These are phyloP conservation scores for Mythimna impura DNA, from an alignment of 2,888 invertebrate species.

Conservation along the genomic window DNA sequence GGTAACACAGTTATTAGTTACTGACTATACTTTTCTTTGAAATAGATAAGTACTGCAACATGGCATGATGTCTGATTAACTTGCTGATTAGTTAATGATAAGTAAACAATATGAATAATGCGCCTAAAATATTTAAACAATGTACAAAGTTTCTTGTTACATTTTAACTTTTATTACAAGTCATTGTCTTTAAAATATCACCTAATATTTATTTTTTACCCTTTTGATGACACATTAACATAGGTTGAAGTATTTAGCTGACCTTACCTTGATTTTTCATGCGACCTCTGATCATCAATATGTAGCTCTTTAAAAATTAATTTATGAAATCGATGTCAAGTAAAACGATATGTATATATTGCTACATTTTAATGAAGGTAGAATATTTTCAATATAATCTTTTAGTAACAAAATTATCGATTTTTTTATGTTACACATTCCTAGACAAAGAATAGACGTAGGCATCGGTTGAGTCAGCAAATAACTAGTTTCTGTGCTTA, in stretches of 20 bases:
- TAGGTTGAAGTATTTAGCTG: slow-evolving; percentile 48
- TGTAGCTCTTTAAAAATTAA: slow-evolving; percentile 36
- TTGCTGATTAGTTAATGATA: slow-evolving; percentile 50
- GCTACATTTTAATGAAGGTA: slow-evolving; percentile 13
- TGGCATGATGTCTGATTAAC: slow-evolving; percentile 59
- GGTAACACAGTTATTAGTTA: slow-evolving; percentile 54
- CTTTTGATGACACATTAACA: slow-evolving; percentile 44
- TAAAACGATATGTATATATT: slow-evolving; percentile 13
- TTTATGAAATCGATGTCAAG: slow-evolving; percentile 33
- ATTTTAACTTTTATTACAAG: slow-evolving; percentile 1
- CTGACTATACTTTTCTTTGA: slow-evolving; percentile 52
- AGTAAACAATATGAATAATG: slow-evolving; percentile 28
- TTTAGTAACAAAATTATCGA: background rate
- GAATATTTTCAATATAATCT: slow-evolving; percentile 9
- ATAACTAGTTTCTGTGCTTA: slow-evolving; percentile 75
- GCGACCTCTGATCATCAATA: slow-evolving; percentile 53
- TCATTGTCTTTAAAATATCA: slow-evolving; percentile 20
- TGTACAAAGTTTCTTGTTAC: background rate
- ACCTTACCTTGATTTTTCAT: slow-evolving; percentile 61
- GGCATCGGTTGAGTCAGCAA: slow-evolving; percentile 77
- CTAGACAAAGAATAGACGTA: slow-evolving; percentile 74
- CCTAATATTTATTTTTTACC: slow-evolving; percentile 22
- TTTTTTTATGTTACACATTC: slow-evolving; percentile 25
- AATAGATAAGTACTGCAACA: slow-evolving; percentile 56
- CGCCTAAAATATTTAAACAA: background rate